Conservation (phyloP, 35 echinoderm and acorn worm species). For the Acanthaster planci region DNA sequence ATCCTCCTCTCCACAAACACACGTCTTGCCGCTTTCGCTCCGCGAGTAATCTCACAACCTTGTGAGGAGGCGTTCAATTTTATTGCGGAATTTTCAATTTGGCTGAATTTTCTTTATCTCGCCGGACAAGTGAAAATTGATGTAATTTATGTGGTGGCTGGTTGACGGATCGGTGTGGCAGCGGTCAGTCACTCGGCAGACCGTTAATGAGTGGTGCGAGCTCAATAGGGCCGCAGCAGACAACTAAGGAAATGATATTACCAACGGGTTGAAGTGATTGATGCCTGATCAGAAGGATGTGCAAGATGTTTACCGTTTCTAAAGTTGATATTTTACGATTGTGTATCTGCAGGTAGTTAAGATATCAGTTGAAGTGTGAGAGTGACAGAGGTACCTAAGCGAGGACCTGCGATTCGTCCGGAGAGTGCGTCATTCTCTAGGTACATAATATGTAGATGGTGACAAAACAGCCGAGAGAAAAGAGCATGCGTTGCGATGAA, state of each 20-base stretch:
- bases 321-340: conserved; percentile 3
- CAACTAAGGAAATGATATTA: conserved; percentile 18
- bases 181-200: conserved; percentile 19
- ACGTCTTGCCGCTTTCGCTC: neutral
- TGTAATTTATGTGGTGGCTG: conserved; percentile 15
- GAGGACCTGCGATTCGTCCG: too few relatives aligned
- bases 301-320: neutral
- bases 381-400: too few relatives aligned
- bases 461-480: too few relatives aligned
- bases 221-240: neutral
- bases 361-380: too few relatives aligned
- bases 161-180: neutral
- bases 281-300: neutral
- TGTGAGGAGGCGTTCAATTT: conserved; percentile 15
- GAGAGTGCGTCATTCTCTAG: too few relatives aligned
- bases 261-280: neutral
- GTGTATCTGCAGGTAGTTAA: neutral
- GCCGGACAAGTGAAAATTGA: conserved; percentile 31
- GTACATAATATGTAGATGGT: too few relatives aligned
- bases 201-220: neutral
- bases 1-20: too few relatives aligned
- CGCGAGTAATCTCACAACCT: neutral
- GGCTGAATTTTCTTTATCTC: neutral
- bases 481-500: too few relatives aligned
- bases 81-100: conserved; percentile 32